Evolutionary conservation across 2,113 vertebrate genomes (phyloP).

Genomic region (Progne subis): DNA sequence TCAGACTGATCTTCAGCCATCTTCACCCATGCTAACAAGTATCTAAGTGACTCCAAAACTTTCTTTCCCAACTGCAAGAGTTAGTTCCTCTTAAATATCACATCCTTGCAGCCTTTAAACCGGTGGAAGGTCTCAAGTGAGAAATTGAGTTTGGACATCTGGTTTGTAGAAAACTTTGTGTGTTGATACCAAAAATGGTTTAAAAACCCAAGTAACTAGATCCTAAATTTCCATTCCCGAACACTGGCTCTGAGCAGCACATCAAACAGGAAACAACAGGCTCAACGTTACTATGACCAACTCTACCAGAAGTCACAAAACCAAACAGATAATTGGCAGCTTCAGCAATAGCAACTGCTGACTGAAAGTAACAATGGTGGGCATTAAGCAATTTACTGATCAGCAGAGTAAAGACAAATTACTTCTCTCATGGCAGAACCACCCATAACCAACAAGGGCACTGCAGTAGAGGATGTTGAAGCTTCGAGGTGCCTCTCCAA

Average conservation of each 20-base stretch:
- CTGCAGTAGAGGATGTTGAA: accelerated
- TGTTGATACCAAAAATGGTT: neutral
- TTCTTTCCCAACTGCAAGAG: neutral
- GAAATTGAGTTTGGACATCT: neutral
- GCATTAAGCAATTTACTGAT: neutral
- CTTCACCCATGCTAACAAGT: neutral
- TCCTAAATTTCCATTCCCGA: neutral
- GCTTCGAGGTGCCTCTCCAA: neutral
- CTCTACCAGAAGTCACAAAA: neutral
- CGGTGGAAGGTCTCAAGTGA: neutral
- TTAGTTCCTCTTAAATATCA: neutral
- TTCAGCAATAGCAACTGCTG: neutral
- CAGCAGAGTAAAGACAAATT: neutral
- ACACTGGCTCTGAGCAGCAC: neutral
- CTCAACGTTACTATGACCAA: neutral
- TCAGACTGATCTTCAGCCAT: neutral
- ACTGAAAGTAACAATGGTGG: neutral
- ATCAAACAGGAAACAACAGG: neutral
- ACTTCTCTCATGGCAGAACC: neutral
- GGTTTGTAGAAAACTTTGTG: neutral
- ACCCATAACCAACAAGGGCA: neutral
- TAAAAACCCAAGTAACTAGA: neutral
- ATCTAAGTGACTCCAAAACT: neutral
- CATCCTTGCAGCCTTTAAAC: neutral
- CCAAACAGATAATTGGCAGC: neutral